Percentiles rank a stretch among this genome's conserved stretches.
Evolutionary conservation across 2,888 invertebrate genomes (phyloP).

Genomic region (Phragmatobia fuliginosa): DNA sequence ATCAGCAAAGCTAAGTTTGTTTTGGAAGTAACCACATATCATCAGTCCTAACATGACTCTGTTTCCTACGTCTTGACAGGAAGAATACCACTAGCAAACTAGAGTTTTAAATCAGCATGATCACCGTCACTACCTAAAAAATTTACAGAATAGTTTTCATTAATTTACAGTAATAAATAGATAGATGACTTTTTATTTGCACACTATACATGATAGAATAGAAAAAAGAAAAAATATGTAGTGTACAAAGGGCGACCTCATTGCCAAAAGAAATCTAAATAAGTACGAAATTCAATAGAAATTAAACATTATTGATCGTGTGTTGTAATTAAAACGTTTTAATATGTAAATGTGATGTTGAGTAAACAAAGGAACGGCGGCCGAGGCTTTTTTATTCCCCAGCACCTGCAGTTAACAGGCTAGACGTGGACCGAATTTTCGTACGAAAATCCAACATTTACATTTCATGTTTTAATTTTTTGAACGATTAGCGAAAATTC

Average conservation of each 20-base stretch:
- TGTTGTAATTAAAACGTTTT: slow-evolving; percentile 51
- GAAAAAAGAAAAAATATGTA: too few relatives aligned
- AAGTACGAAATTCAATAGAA: not conserved
- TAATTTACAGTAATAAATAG: too few relatives aligned
- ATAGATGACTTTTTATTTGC: too few relatives aligned
- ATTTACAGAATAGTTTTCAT: too few relatives aligned
- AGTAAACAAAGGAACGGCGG: slow-evolving; percentile 47
- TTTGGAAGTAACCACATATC: not conserved
- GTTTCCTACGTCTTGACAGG: not conserved
- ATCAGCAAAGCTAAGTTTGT: not conserved
- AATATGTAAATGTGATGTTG: slow-evolving; percentile 50
- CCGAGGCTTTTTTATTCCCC: slow-evolving; percentile 50
- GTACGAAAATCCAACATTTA: slow-evolving; percentile 51
- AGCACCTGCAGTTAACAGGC: slow-evolving; percentile 77
- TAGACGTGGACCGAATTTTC: slow-evolving; percentile 67
- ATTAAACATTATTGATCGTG: slow-evolving; percentile 34
- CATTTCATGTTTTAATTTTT: slow-evolving; percentile 43
- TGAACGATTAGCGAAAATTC: not conserved
- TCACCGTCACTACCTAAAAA: not conserved
- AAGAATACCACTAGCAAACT: not conserved
- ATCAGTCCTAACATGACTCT: not conserved
- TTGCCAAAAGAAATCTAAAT: too few relatives aligned
- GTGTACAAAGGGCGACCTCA: too few relatives aligned
- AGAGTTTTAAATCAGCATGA: not conserved
- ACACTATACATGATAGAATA: too few relatives aligned